These are phyloP conservation scores for Myotis planiceps DNA, from an alignment of 2,797 vertebrate species.

Conservation along the genomic window DNA sequence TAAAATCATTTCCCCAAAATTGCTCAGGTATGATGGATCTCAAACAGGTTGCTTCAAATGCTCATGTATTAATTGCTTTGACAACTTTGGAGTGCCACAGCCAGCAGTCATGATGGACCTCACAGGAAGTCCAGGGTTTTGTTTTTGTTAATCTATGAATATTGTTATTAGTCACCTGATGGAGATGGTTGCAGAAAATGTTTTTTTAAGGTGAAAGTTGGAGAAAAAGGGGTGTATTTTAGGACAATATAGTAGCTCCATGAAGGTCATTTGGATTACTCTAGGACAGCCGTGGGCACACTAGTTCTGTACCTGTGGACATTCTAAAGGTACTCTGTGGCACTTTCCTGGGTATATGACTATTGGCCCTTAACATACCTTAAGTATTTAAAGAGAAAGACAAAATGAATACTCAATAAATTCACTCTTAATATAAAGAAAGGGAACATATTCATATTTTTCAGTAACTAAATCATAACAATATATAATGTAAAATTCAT, in stretches of 20 bases:
- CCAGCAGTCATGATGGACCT: background rate
- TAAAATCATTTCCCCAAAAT: background rate
- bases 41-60: background rate
- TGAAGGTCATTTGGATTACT: background rate
- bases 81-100: background rate
- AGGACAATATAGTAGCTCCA: background rate
- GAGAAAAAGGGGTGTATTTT: background rate
- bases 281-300: no score
- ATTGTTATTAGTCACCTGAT: background rate
- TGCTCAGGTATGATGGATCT: background rate
- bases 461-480: background rate
- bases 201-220: background rate
- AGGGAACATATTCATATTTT: background rate
- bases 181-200: background rate
- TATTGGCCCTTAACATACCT: rapidly evolving
- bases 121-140: background rate
- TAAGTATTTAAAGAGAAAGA: background rate
- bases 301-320: background rate
- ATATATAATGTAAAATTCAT: background rate
- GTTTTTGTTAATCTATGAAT: background rate
- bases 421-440: background rate
- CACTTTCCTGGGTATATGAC: background rate
- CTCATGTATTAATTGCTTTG: background rate
- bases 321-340: rapidly evolving
- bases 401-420: background rate